Conservation (phyloP, 1,140 invertebrate genomes). For the Chlorops oryzae region DNA sequence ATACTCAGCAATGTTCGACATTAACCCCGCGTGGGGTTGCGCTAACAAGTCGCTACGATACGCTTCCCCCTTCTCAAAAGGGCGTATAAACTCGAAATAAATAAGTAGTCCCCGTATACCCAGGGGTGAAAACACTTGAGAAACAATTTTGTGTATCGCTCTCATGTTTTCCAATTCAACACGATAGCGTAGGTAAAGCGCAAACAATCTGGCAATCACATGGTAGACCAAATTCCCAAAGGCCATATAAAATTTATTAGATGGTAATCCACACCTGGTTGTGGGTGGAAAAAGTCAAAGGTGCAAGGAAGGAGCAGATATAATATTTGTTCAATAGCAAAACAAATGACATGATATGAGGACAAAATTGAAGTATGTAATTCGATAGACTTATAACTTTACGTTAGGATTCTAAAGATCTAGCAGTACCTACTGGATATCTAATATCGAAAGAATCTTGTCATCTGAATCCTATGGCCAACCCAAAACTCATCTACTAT, state of each 20-base stretch:
- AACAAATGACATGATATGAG: too few relatives aligned
- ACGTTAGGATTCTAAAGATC: too few relatives aligned
- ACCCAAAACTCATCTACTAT: too few relatives aligned
- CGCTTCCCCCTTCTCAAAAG: not conserved
- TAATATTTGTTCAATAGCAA: too few relatives aligned
- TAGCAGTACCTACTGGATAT: too few relatives aligned
- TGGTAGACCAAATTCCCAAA: slow-evolving; percentile 10
- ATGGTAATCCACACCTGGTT: slow-evolving; percentile 13
- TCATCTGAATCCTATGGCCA: too few relatives aligned
- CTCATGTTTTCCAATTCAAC: too few relatives aligned
- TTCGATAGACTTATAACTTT: too few relatives aligned
- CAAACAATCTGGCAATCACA: not conserved
- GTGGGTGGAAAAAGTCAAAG: not conserved
- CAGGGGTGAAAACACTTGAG: not conserved
- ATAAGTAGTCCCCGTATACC: not conserved
- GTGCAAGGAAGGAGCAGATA: too few relatives aligned
- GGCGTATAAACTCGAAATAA: not conserved
- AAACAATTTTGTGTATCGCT: too few relatives aligned
- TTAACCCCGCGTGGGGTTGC: not conserved
- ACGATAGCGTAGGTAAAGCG: not conserved
- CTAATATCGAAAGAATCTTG: too few relatives aligned
- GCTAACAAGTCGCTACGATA: not conserved
- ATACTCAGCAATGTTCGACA: not conserved
- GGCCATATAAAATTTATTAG: slow-evolving; percentile 16
- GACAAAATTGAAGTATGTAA: too few relatives aligned